These are phyloP conservation scores for Drosophila sturtevanti DNA, from an alignment of 1,140 invertebrate species.

Conservation along the genomic window DNA sequence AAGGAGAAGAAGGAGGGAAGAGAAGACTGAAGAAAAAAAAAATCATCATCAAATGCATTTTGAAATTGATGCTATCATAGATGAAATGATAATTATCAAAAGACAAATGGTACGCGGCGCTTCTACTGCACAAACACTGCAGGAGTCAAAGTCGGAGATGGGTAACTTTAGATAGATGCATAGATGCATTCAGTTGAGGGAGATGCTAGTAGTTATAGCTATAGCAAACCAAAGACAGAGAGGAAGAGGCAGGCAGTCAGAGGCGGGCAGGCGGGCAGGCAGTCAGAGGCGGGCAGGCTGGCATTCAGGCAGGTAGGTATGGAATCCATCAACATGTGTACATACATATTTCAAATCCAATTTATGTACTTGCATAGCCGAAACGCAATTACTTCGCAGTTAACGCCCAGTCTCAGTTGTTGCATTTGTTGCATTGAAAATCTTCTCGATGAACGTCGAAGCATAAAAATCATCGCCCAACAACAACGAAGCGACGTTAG, in stretches of 20 bases:
- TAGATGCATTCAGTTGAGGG: constrained; percentile 2
- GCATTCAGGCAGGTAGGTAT: constrained; percentile 29
- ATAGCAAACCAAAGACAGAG: too few relatives aligned
- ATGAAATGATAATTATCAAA: constrained; percentile 78
- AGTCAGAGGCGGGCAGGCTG: constrained; percentile 5
- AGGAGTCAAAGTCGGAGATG: constrained; percentile 19
- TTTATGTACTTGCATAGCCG: constrained; percentile 79
- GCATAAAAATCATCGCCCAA: constrained; percentile 56
- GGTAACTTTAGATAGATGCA: not conserved
- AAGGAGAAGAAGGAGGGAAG: too few relatives aligned
- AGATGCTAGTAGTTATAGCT: not conserved
- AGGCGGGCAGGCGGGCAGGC: not conserved
- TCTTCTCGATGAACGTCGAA: constrained; percentile 42
- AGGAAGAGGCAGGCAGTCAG: too few relatives aligned
- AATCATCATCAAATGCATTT: constrained; percentile 78
- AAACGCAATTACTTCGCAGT: constrained; percentile 79
- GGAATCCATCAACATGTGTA: constrained; percentile 79
- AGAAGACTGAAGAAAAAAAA: constrained; percentile 31
- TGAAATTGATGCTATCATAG: constrained; percentile 77
- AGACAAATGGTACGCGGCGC: constrained; percentile 69
- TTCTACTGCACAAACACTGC: constrained; percentile 26
- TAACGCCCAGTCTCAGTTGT: constrained; percentile 67
- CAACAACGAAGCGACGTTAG: not conserved
- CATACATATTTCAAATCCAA: constrained; percentile 80
- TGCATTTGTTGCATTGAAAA: constrained; percentile 55